These are phyloP conservation scores for Drosophila saltans DNA, from an alignment of 1,140 invertebrate species.

Conservation along the genomic window DNA sequence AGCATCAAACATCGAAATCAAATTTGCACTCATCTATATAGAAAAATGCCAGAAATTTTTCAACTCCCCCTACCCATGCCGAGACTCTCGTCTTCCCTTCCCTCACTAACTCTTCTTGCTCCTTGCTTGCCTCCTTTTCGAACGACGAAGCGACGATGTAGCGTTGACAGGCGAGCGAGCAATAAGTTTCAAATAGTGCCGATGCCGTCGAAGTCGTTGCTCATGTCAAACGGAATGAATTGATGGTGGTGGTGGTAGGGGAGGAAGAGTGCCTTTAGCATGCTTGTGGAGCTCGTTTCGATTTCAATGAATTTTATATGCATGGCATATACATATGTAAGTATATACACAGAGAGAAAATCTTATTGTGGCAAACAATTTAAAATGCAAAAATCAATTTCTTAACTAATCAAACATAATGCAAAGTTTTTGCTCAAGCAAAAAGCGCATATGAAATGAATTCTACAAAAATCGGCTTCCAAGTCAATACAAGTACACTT, in stretches of 20 bases:
- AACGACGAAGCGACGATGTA: constrained; percentile 40
- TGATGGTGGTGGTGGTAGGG: constrained; percentile 26
- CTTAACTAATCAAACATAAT: not conserved
- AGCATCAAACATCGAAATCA: constrained; percentile 44
- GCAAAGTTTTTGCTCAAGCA: no score
- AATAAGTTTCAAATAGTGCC: constrained; percentile 73
- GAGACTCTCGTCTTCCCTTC: no score
- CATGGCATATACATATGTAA: constrained; percentile 13
- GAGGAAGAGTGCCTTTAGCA: constrained; percentile 16
- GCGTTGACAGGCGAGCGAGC: constrained; percentile 65
- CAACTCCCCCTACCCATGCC: not conserved
- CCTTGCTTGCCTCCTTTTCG: not conserved
- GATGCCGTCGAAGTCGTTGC: constrained; percentile 54
- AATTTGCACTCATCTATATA: constrained; percentile 53
- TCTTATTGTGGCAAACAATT: not conserved
- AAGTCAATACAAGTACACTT: no score
- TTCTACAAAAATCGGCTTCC: no score
- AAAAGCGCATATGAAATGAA: no score
- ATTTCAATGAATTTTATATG: constrained; percentile 59
- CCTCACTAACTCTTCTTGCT: not conserved
- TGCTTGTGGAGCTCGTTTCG: constrained; percentile 39
- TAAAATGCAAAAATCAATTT: not conserved
- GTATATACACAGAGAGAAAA: constrained; percentile 39
- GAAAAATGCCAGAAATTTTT: constrained; percentile 57
- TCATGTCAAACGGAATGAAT: constrained; percentile 60